phyloP scores from a whole-genome alignment of 2,888 invertebrate species.

The Ecliptopera silaceata region DNA sequence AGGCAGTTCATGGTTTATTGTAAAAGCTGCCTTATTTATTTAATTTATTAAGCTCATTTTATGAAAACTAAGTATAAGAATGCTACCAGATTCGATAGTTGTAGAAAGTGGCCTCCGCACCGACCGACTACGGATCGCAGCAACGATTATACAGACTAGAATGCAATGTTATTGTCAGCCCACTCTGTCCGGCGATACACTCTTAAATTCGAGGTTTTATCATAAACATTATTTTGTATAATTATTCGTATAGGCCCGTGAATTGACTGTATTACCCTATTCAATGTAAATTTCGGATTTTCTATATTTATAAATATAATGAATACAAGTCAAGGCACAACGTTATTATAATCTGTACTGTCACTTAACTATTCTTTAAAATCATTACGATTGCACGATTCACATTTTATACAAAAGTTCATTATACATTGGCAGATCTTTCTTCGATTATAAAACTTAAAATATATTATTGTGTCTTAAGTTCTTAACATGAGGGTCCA shows the following conservation, averaged over 20 bases:
- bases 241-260: slow-evolving; percentile 71
- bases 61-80: slow-evolving; percentile 6
- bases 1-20: slow-evolving; percentile 13
- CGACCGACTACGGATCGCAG: slow-evolving; percentile 52
- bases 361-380: slow-evolving; percentile 53
- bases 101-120: slow-evolving; percentile 26
- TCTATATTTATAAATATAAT: slow-evolving; percentile 51
- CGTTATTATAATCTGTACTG: slow-evolving; percentile 52
- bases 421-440: slow-evolving; percentile 71
- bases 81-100: slow-evolving; percentile 27
- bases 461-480: slow-evolving; percentile 37
- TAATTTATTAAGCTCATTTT: slow-evolving; percentile 26
- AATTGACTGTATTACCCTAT: slow-evolving; percentile 77
- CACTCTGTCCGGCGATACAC: slow-evolving; percentile 69
- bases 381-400: slow-evolving; percentile 61
- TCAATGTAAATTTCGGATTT: slow-evolving; percentile 56
- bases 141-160: slow-evolving; percentile 75
- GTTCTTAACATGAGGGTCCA: slow-evolving; percentile 18
- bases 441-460: slow-evolving; percentile 56
- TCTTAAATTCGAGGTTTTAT: slow-evolving; percentile 76
- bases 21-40: slow-evolving; percentile 23
- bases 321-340: slow-evolving; percentile 80
- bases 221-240: slow-evolving; percentile 59
- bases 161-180: slow-evolving; percentile 77
- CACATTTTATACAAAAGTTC: slow-evolving; percentile 43